A percentile compares a stretch with the other conserved stretches of the same genome.
Conservation (phyloP, 2,888 invertebrate species). For the Frankliniella intonsa region DNA sequence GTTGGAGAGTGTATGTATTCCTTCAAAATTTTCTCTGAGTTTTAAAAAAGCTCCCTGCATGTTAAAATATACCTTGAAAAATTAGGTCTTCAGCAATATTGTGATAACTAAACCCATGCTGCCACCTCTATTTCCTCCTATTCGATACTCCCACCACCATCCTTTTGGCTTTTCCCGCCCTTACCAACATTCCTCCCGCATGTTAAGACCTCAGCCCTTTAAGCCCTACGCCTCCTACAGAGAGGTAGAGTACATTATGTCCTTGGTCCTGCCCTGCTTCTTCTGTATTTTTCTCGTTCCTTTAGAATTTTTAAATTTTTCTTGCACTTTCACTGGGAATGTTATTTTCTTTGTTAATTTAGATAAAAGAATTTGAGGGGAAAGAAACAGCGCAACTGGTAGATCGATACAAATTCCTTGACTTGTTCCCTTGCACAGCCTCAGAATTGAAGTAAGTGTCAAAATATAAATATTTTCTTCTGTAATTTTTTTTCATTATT, state of each 20-base stretch:
- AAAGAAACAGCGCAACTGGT: slow-evolving; percentile 95
- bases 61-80: background rate
- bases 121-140: background rate
- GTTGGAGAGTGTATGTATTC: slow-evolving; percentile 68
- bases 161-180: background rate
- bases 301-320: slow-evolving; percentile 18
- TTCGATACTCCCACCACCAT: background rate
- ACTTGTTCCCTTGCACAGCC: slow-evolving; percentile 87
- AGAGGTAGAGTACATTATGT: background rate
- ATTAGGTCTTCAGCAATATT: background rate
- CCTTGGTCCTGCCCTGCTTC: background rate
- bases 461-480: slow-evolving; percentile 4
- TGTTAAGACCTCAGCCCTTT: background rate
- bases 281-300: slow-evolving; percentile 24
- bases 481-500: slow-evolving; percentile 25
- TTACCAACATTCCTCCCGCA: background rate
- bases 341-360: slow-evolving; percentile 34
- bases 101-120: background rate
- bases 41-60: background rate
- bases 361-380: slow-evolving; percentile 94
- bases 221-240: background rate
- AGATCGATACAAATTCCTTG: slow-evolving; percentile 92
- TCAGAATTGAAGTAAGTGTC: slow-evolving; percentile 67
- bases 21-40: background rate
- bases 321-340: background rate